Conservation (phyloP, 2,888 invertebrate species). For the Hartigia nigra region DNA sequence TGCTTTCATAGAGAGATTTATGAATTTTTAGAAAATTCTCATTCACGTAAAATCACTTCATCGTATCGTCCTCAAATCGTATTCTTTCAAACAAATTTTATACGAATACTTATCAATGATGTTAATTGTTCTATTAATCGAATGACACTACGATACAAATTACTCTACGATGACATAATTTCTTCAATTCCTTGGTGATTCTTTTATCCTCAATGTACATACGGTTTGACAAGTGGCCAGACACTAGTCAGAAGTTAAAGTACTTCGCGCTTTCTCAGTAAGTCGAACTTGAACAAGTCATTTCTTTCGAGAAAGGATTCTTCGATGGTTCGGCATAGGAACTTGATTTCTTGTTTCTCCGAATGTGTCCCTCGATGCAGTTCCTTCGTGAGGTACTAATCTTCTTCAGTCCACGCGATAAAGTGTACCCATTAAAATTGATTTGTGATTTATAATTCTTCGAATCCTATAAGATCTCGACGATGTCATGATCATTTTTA, state of each 20-base stretch:
- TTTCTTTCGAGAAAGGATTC: background rate
- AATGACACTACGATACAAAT: background rate
- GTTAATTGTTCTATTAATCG: background rate
- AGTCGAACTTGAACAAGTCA: background rate
- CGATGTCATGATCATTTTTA: conserved; percentile 60
- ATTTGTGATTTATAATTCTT: background rate
- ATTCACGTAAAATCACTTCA: background rate
- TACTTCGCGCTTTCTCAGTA: background rate
- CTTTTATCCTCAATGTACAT: background rate
- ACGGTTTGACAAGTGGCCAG: background rate
- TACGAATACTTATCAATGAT: background rate
- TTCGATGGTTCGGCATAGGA: background rate
- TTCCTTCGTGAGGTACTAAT: background rate
- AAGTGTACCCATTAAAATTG: background rate
- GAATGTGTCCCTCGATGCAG: background rate
- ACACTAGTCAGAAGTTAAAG: background rate
- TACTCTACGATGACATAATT: background rate
- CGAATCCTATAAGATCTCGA: conserved; percentile 52
- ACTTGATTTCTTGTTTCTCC: background rate
- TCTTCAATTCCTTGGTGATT: background rate
- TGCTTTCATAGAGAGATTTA: background rate
- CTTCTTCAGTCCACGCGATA: background rate
- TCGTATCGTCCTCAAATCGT: background rate
- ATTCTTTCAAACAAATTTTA: background rate
- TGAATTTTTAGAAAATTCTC: background rate